A percentile compares a stretch with the other conserved stretches of the same genome.
Evolutionary conservation across 23 tunicate genomes (phyloP).

Genomic region (Trididemnum clinides): DNA sequence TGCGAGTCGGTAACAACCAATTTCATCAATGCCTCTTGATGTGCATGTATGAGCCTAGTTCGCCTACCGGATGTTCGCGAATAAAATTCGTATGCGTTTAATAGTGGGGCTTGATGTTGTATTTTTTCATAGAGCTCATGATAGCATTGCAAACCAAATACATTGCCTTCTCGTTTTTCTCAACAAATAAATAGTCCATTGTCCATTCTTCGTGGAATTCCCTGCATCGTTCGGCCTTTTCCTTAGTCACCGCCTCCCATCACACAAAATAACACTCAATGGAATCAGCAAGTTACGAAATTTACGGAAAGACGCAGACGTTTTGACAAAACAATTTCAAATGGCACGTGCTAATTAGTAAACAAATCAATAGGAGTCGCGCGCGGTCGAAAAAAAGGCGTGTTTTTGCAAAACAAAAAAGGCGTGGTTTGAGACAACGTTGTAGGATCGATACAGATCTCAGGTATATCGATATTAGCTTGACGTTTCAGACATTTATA

Average conservation of each 20-base stretch:
- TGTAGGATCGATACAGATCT: too few relatives aligned
- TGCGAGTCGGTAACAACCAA: too few relatives aligned
- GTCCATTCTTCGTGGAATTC: slow-evolving; percentile 5
- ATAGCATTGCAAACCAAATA: slow-evolving; percentile 11
- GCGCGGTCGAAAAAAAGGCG: too few relatives aligned
- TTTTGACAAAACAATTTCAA: neutral
- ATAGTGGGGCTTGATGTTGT: slow-evolving; percentile 11
- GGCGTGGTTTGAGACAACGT: too few relatives aligned
- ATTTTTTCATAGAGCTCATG: slow-evolving; percentile 9
- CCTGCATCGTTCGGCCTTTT: neutral
- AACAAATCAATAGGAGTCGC: too few relatives aligned
- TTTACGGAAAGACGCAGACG: slow-evolving; percentile 24
- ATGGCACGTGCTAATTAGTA: neutral
- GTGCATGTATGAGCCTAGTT: too few relatives aligned
- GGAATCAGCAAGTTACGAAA: slow-evolving; percentile 1
- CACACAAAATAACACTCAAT: slow-evolving; percentile 1
- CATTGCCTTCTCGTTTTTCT: neutral
- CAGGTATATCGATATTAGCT: too few relatives aligned
- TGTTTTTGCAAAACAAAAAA: too few relatives aligned
- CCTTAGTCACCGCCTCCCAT: neutral
- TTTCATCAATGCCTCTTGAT: too few relatives aligned
- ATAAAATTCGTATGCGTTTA: slow-evolving; percentile 16
- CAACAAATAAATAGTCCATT: slow-evolving; percentile 11
- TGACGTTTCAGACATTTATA: too few relatives aligned
- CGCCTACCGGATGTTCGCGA: neutral